Base-by-base conservation (phyloP, 35 echinoderm and acorn worm genomes). In the Eucidaris tribuloides region DNA sequence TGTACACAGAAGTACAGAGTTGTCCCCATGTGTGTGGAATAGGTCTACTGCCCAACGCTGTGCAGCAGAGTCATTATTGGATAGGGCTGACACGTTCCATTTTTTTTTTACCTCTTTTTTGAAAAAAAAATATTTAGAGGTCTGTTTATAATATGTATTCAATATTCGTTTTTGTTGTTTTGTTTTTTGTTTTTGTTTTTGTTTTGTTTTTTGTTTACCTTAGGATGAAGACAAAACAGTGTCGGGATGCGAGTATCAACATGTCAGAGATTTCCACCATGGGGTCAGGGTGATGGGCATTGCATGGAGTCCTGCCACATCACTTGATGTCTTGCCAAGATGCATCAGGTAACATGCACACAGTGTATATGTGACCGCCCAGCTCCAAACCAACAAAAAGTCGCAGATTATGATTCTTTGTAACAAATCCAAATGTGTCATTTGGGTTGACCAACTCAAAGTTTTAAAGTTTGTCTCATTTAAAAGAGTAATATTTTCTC, bases 181-280 rank as follows among this genome's bases (percentile, higher is more conserved):
- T 20, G 28, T 72, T n/a, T 24, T 30, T 32, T 36, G 62, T 72
- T 42, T 19, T 9, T n/a, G 18, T 71, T 34, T 46, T 42, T n/a
- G 15, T 76, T 76, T 46, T 49, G 56, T 58, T 50, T 38, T 56
- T 59, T n/a, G 39, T 41, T 72, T 39, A 82, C 22, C 49, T 3
- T 34, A 97, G 94, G 90, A 97, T 45, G 90, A 97, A 97, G 94
- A 90, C 70, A 89, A 84, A 64, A 60, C 80, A 20, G 42, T 82
- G 3, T 65, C 76, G 14, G 58, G 70, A 38, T 92, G 84, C 81
- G 86, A 97, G 24, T 92, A 89, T 54, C 59, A 89, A 24, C 94
- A 92, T 29, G 42, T 97, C 22, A 60, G 90, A 81, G 86, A 92
- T 42, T 97, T 97, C 45, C 86, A 97, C 80, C 85, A 92, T 89